Conservation (phyloP, 2,113 vertebrate genomes). For the Strigops habroptila region DNA sequence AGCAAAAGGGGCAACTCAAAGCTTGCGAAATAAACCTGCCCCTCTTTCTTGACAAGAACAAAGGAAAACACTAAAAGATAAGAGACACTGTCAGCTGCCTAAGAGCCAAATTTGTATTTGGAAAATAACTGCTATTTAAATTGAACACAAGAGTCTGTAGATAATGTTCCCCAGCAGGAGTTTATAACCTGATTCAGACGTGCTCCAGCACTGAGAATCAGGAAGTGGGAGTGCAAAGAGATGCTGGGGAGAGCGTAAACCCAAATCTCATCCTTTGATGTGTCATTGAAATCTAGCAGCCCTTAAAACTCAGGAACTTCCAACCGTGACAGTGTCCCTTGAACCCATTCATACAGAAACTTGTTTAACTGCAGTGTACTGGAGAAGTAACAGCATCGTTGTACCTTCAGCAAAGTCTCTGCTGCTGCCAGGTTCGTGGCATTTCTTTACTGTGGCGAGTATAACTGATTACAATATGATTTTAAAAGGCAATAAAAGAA, state of each 20-base stretch:
- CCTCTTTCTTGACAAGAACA: neutral
- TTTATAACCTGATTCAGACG: neutral
- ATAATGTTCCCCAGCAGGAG: neutral
- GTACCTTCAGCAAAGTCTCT: neutral
- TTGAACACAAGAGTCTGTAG: neutral
- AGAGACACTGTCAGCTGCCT: neutral
- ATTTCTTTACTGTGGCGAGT: neutral
- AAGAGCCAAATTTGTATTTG: neutral
- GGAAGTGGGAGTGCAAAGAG: neutral
- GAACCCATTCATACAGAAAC: accelerated
- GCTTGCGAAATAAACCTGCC: neutral
- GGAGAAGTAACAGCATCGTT: neutral
- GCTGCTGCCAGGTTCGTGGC: neutral
- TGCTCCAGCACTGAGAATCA: neutral
- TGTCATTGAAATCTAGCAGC: neutral
- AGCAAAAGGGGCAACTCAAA: neutral
- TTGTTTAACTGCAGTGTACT: neutral
- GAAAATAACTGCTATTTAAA: neutral
- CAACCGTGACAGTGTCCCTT: neutral
- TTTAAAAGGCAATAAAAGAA: neutral
- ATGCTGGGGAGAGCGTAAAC: neutral
- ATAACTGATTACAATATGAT: slow-evolving; percentile 2
- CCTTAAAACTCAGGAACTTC: neutral
- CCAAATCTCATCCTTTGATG: neutral
- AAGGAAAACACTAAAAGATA: neutral